Evolutionary conservation across 2,888 invertebrate species (phyloP), one percentile per base, ranked within the genome.

Genomic region (Podotricha telesiphe): DNA sequence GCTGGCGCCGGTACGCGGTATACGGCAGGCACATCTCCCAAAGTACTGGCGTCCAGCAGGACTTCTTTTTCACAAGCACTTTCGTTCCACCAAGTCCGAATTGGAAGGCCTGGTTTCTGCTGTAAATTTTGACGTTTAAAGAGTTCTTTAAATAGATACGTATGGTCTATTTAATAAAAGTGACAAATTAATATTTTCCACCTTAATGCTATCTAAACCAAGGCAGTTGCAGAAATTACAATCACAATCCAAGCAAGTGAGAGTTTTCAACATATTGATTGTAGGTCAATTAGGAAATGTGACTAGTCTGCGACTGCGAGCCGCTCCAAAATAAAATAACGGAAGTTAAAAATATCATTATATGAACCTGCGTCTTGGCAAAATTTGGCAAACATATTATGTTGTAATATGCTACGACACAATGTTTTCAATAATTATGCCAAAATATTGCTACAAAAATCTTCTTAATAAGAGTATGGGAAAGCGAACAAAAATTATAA

Each of bases 1-100:
- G 94, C 93, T 2, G 95, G 89, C 34, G 94, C 90, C 17, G 94
- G 94, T 17, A 95, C 94, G 34, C 91, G 89, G 82, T 96, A 96
- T 61, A 93, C 90, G 0, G 95, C 95, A 0, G 95, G 95, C 34
- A 96, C 90, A 82, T 96, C 96, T 5, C 95, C 95, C 62, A 95
- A 84, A 42, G 87, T 86, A 56, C 94, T 92, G 3, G 94, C 95
- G 78, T 95, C 94, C 76, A 95, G 82, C 65, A 91, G 70, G 61
- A 92, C 87, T 76, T 88, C 89, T 71, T 85, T 88, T 34, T 83
- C 85, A 74, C 78, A 80, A 15, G 78, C 76, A 75, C 78, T 84
- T 50, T 82, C 83, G 69, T 75, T 75, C 90, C 91, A 90, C 72
- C 83, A 86, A 65, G 80, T 78, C 78, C 87, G 88, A 74, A 75